phyloP scores from a whole-genome alignment of 1,140 invertebrate genomes.

The Sarcophaga peregrina region DNA sequence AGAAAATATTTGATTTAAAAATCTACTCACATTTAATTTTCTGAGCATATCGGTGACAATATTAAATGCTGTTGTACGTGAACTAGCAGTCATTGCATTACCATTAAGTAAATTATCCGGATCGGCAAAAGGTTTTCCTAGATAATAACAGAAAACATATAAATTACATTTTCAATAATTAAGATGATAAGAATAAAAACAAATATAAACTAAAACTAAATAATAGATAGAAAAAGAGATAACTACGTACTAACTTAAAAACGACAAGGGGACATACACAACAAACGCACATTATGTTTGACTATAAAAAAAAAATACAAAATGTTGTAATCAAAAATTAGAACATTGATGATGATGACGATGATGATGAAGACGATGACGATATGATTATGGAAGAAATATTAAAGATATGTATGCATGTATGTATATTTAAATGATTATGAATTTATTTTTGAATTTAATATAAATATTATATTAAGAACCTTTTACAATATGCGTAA shows the following conservation, averaged over 20 bases:
- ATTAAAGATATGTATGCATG: no score
- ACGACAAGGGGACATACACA: slow-evolving; percentile 47
- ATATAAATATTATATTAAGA: no score
- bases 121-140: slow-evolving; percentile 60
- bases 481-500: no score
- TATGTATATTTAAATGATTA: no score
- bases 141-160: slow-evolving; percentile 37
- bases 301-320: slow-evolving; percentile 40
- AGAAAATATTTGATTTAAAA: neutral
- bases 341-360: no score
- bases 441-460: no score
- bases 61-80: slow-evolving; percentile 89
- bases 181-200: neutral
- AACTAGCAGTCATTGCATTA: slow-evolving; percentile 83
- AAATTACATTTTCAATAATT: slow-evolving; percentile 29
- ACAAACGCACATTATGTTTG: slow-evolving; percentile 14
- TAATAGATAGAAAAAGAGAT: slow-evolving; percentile 17
- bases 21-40: slow-evolving; percentile 85
- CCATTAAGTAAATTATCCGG: slow-evolving; percentile 73
- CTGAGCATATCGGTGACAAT: slow-evolving; percentile 93
- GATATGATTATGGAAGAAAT: no score
- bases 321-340: no score
- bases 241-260: slow-evolving; percentile 45
- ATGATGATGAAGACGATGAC: no score
- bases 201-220: slow-evolving; percentile 28